phyloP scores from a whole-genome alignment of 2,113 vertebrate genomes.

The Callithrix jacchus region DNA sequence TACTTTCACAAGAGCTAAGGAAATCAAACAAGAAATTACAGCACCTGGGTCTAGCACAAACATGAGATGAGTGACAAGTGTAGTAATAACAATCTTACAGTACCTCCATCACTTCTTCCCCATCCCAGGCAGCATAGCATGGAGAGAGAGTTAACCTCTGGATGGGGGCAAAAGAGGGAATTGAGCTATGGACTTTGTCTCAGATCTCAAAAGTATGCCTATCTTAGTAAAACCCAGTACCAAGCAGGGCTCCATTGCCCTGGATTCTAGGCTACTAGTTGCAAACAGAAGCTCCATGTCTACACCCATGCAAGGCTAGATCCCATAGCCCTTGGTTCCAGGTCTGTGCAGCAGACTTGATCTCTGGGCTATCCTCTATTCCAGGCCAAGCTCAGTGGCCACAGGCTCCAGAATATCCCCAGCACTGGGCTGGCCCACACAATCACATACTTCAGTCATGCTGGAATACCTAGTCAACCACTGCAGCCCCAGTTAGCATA shows the following conservation, averaged over 20 bases:
- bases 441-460: neutral
- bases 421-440: too few relatives aligned
- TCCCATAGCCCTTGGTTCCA: neutral
- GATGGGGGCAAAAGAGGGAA: neutral
- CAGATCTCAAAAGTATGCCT: neutral
- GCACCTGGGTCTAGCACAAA: neutral
- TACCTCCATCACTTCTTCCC: neutral
- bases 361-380: neutral
- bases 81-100: neutral
- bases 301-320: fast-evolving
- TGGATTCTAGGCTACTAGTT: neutral
- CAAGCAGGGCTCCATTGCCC: neutral
- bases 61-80: neutral
- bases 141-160: neutral
- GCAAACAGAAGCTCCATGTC: neutral
- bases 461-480: neutral
- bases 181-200: neutral
- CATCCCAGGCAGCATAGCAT: neutral
- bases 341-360: neutral
- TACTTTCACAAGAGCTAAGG: neutral
- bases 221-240: neutral
- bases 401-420: neutral
- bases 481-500: neutral
- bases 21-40: neutral
- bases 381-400: neutral